Evolutionary conservation across 2,888 invertebrate genomes (phyloP).

Genomic region (Tenthredo amoena): DNA sequence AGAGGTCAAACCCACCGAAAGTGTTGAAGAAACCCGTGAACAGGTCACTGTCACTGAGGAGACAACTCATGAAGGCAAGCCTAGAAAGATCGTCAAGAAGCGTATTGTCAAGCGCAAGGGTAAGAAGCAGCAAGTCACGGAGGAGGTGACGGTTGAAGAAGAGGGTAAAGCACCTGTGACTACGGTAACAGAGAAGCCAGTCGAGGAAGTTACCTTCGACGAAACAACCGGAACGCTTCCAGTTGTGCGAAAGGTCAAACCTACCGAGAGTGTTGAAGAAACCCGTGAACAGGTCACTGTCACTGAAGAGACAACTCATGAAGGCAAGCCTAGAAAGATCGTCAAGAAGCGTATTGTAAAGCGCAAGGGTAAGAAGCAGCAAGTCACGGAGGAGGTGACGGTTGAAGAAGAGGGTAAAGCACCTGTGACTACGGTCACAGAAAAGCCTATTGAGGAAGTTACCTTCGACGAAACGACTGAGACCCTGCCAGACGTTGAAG

Average conservation of each 20-base stretch:
- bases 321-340: constrained; percentile 63
- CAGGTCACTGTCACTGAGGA: constrained; percentile 66
- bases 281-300: constrained; percentile 67
- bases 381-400: constrained; percentile 26
- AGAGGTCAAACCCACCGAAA: constrained; percentile 17
- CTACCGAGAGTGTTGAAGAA: constrained; percentile 8
- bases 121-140: constrained; percentile 60
- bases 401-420: too few relatives aligned
- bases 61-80: constrained; percentile 67
- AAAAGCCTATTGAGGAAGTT: constrained; percentile 3
- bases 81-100: constrained; percentile 59
- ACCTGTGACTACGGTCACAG: too few relatives aligned
- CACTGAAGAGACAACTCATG: constrained; percentile 61
- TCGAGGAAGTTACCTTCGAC: constrained; percentile 46
- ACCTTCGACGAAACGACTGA: constrained; percentile 59
- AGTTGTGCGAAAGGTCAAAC: too few relatives aligned
- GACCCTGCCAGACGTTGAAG: constrained; percentile 57
- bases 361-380: constrained; percentile 63
- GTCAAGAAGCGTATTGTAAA: constrained; percentile 52
- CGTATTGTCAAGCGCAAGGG: constrained; percentile 57
- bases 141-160: constrained; percentile 63
- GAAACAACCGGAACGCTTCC: constrained; percentile 22
- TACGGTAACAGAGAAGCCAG: constrained; percentile 58
- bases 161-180: constrained; percentile 63
- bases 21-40: constrained; percentile 70